Evolutionary conservation across 2,797 vertebrate species (phyloP), one percentile per base, ranked within the genome.

Genomic region (Hemitrygon akajei): DNA sequence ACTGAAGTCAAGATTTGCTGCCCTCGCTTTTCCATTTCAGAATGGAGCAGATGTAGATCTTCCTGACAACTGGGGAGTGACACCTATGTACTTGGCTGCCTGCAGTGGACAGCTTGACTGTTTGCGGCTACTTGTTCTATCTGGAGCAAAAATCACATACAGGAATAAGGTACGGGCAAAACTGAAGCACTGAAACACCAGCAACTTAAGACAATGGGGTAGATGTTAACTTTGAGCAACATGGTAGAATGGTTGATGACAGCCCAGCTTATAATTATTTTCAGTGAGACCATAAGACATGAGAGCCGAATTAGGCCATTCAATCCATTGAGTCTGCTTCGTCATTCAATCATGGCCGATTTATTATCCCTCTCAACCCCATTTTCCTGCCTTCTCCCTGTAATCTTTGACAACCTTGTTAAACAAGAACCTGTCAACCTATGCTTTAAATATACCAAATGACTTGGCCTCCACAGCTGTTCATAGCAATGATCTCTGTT

Each of bases 1-100:
- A 40, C 20, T 79, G 66, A 56, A 58, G 22, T 60, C 77, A n/a
- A 25, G 14, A 6, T 40, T 37, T 34, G 11, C 37, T 25, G 30
- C 60, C 89, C n/a, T 34, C n/a, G 69, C 69, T 25, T 79, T 91
- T 18, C 94, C 73, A 37, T 82, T 81, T 37, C 93, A 95, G 95
- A 94, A 96, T 10, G 95, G 95, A 1, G 95, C 95, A 58, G 95
- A 96, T 89, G 94, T 95, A 37, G 95, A 96, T 66, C 94, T 95
- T 40, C 95, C 95, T 86, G 95, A 95, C 76, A 95, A 95, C 91
- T 95, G 95, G 95, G 95, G 95, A 4, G 95, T 95, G 79, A 95
- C 94, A 1, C 95, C 95, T 0, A 95, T 96, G 95, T 95, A 96
- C 93, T 81, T 95, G 94, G 95, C 95, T 14, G 95, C 95, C 1